Evolutionary conservation across 2,888 invertebrate species (phyloP).

Genomic region (Hydrotaea cyrtoneurina): DNA sequence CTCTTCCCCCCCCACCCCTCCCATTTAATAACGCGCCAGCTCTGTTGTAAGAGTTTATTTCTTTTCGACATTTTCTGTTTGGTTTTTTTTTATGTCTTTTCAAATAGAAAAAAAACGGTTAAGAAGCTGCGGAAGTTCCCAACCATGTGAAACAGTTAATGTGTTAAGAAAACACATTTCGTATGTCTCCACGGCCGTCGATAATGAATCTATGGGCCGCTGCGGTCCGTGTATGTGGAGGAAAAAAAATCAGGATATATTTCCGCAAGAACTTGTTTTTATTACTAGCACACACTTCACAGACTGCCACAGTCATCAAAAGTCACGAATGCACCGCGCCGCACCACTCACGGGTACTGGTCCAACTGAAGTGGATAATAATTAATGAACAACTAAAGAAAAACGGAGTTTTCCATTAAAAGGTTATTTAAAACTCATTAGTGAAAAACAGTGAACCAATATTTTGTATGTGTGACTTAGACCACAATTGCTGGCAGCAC

Average conservation of each 20-base stretch:
- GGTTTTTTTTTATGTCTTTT: neutral
- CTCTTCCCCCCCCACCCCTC: too few relatives aligned
- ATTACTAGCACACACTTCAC: neutral
- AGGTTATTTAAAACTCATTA: constrained; percentile 61
- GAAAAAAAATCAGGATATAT: constrained; percentile 68
- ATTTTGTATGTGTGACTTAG: too few relatives aligned
- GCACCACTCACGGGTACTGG: neutral
- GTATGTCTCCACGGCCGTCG: constrained; percentile 23
- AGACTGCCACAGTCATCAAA: neutral
- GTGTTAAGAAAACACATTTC: constrained; percentile 64
- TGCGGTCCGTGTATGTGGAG: too few relatives aligned
- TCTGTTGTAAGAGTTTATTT: constrained; percentile 12
- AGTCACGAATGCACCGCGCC: neutral
- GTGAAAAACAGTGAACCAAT: too few relatives aligned
- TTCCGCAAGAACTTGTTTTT: constrained; percentile 67
- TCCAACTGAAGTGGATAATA: constrained; percentile 11
- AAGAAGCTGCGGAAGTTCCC: constrained; percentile 77
- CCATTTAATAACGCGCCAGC: neutral
- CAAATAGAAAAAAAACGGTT: constrained; percentile 51
- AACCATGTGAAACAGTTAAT: constrained; percentile 79
- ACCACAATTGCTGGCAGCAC: too few relatives aligned
- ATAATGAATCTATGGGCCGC: neutral
- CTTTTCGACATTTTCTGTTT: neutral
- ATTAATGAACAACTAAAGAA: constrained; percentile 43
- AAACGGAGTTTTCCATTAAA: constrained; percentile 26